Conservation (phyloP, 2,113 vertebrate species). For the Pseudonaja textilis region DNA sequence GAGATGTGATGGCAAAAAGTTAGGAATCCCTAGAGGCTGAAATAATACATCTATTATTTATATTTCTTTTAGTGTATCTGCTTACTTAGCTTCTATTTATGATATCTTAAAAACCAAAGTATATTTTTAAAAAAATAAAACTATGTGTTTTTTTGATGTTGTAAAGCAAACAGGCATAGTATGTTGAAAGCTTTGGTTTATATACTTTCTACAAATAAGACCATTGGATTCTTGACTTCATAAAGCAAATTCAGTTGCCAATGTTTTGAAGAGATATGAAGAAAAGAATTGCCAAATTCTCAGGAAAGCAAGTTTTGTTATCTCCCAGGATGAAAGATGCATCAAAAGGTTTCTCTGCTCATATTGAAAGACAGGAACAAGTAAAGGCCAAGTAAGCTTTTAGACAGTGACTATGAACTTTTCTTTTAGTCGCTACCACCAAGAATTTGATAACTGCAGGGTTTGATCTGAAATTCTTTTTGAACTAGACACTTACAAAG, state of each 20-base stretch:
- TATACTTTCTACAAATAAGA: constrained; percentile 13
- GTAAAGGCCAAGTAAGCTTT: constrained; percentile 11
- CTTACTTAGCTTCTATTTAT: neutral
- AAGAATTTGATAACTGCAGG: constrained; percentile 15
- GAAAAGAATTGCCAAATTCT: neutral
- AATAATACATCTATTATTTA: neutral
- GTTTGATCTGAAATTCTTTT: constrained; percentile 43
- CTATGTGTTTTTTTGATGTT: neutral
- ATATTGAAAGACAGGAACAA: neutral
- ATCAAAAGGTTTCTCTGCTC: constrained; percentile 6
- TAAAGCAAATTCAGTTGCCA: neutral
- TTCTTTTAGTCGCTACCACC: constrained; percentile 10
- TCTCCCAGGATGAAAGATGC: constrained; percentile 17
- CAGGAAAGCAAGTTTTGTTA: neutral
- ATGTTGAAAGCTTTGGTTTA: neutral
- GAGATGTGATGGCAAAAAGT: neutral
- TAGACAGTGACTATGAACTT: neutral
- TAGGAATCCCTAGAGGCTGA: neutral
- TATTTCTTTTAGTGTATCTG: neutral
- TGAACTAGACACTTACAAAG: constrained; percentile 32
- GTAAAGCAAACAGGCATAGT: neutral
- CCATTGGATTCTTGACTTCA: neutral
- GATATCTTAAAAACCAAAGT: neutral
- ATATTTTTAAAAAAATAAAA: neutral
- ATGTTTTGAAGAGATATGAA: neutral